A percentile compares a stretch with the other conserved stretches of the same genome.
Conservation (phyloP, 2,888 invertebrate genomes). For the Polyommatus icarus region DNA sequence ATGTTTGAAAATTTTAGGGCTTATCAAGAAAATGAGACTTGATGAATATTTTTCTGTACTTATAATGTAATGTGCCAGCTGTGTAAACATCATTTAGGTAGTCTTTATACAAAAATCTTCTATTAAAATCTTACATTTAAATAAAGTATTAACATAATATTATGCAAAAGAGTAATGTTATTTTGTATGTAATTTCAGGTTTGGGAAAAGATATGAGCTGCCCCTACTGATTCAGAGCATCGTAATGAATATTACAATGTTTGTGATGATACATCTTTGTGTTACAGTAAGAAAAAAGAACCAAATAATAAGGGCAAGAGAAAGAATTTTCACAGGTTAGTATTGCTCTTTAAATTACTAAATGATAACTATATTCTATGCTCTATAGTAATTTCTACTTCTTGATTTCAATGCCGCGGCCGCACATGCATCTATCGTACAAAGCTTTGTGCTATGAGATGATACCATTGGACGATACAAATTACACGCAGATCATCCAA, state of each 20-base stretch:
- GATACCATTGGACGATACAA: too few relatives aligned
- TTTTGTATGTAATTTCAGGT: slow-evolving; percentile 84
- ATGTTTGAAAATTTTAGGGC: not conserved
- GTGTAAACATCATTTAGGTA: not conserved
- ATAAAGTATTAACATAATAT: not conserved
- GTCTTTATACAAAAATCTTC: not conserved
- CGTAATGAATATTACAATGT: slow-evolving; percentile 98
- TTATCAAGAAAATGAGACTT: not conserved
- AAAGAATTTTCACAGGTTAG: slow-evolving; percentile 92
- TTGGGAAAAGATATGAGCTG: slow-evolving; percentile 97
- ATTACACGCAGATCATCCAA: too few relatives aligned
- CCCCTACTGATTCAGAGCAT: slow-evolving; percentile 97
- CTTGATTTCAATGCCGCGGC: too few relatives aligned
- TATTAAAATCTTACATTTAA: not conserved
- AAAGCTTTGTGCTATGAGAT: too few relatives aligned
- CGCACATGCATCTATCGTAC: too few relatives aligned
- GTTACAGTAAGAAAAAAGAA: slow-evolving; percentile 91
- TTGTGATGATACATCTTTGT: slow-evolving; percentile 96
- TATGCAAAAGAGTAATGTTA: not conserved
- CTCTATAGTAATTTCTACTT: not conserved
- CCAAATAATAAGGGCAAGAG: slow-evolving; percentile 86
- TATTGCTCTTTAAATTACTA: slow-evolving; percentile 37
- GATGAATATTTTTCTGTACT: not conserved
- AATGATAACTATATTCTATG: not conserved
- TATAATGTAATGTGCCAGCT: not conserved